Conservation (phyloP, 2,888 invertebrate genomes). For the Nomada goodeniana region DNA sequence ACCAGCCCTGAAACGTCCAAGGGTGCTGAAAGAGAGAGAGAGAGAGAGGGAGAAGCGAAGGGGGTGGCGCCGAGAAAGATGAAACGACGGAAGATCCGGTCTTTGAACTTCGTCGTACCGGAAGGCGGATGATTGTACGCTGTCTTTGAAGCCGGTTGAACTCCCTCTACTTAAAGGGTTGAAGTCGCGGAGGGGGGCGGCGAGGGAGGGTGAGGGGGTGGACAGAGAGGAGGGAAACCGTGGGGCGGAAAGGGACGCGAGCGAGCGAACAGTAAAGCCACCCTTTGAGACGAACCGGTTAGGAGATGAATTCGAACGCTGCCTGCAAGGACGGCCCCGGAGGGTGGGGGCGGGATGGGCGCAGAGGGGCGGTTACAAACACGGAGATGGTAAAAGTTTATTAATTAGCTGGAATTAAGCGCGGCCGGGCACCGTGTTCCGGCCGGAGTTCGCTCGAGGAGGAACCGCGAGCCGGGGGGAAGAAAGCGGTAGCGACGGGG, state of each 20-base stretch:
- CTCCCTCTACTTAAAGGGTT: conserved; percentile 59
- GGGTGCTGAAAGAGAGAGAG: conserved; percentile 21
- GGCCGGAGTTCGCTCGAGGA: conserved; percentile 41
- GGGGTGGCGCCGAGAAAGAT: conserved; percentile 1
- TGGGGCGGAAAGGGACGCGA: conserved; percentile 54
- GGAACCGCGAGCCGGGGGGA: conserved; percentile 38
- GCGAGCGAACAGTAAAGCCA: conserved; percentile 70
- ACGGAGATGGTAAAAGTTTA: conserved; percentile 80
- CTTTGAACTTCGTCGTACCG: conserved; percentile 64
- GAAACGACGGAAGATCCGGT: conserved; percentile 60
- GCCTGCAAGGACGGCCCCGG: conserved; percentile 22
- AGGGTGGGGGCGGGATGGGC: conserved; percentile 28
- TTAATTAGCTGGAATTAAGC: conserved; percentile 82
- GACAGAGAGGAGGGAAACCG: conserved; percentile 1
- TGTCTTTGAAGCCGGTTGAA: conserved; percentile 72
- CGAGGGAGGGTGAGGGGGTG: no score
- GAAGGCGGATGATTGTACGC: conserved; percentile 67
- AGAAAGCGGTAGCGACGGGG: conserved; percentile 39
- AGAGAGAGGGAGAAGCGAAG: background rate
- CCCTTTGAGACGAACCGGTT: conserved; percentile 74
- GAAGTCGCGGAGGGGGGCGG: conserved; percentile 32
- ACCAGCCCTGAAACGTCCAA: background rate
- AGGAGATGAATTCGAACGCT: conserved; percentile 74
- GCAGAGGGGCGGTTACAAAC: conserved; percentile 65
- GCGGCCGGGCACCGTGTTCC: conserved; percentile 66